Evolutionary conservation across 2,113 vertebrate species (phyloP).

Genomic region (Pipra filicauda): DNA sequence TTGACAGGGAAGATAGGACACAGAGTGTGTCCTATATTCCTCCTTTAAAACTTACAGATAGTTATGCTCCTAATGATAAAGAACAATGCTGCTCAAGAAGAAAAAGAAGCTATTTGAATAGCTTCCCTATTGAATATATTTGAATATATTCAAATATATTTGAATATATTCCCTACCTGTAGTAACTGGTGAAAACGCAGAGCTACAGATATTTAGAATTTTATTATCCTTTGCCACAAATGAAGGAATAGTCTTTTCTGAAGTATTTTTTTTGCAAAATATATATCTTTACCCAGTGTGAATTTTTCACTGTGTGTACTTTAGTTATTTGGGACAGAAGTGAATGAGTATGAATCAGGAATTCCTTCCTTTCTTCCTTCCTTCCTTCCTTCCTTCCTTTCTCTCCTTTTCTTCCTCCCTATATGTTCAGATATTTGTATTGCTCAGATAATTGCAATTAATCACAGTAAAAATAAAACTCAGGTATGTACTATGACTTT

Average conservation of each 20-base stretch:
- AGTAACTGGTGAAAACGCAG: background rate
- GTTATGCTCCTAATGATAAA: background rate
- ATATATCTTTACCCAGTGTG: background rate
- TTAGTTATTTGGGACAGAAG: background rate
- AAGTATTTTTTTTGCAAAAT: background rate
- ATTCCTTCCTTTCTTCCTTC: no score
- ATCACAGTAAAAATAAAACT: background rate
- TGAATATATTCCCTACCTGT: background rate
- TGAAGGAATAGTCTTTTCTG: background rate
- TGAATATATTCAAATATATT: no score
- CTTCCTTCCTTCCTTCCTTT: background rate
- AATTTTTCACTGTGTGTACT: background rate
- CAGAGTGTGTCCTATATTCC: background rate
- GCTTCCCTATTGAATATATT: no score
- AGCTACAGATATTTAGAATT: background rate
- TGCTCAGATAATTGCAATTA: background rate
- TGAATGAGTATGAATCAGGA: background rate
- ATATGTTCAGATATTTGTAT: background rate
- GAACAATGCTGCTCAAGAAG: background rate
- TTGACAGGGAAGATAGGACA: background rate
- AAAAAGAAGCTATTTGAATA: accelerated
- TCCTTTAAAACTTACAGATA: background rate
- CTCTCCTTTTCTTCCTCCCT: background rate
- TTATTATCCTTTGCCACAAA: background rate
- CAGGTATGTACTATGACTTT: background rate